phyloP scores from a whole-genome alignment of 2,797 vertebrate genomes.

The Varecia variegata region DNA sequence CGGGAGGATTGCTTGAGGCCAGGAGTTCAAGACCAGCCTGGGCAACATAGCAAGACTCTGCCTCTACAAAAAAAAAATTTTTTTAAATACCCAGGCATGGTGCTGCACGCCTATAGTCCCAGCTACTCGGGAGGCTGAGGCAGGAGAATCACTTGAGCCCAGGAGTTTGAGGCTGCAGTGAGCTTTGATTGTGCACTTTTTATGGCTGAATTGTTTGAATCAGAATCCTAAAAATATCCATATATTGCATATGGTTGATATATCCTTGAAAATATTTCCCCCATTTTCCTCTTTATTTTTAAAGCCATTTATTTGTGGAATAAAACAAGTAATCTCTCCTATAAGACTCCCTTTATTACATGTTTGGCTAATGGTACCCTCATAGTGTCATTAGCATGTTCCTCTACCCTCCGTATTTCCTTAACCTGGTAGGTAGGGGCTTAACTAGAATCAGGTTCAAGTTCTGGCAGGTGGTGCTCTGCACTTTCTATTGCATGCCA shows the following conservation, averaged over 20 bases:
- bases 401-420: neutral
- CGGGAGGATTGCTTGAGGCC: no score
- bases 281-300: neutral
- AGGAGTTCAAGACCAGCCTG: no score
- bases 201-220: neutral
- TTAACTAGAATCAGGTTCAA: neutral
- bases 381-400: neutral
- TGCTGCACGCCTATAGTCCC: no score
- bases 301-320: neutral
- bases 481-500: neutral
- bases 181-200: neutral
- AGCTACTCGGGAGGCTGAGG: no score
- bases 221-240: neutral
- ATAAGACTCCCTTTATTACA: neutral
- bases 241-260: neutral
- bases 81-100: no score
- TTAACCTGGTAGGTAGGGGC: neutral
- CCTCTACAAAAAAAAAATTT: no score
- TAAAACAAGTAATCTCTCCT: neutral
- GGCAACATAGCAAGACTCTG: no score
- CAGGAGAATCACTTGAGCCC: no score
- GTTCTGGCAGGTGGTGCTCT: neutral
- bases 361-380: neutral
- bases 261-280: neutral
- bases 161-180: no score